Evolutionary conservation across 2,888 invertebrate species (phyloP), one percentile per base, ranked within the genome.

Genomic region (Frankliniella intonsa): DNA sequence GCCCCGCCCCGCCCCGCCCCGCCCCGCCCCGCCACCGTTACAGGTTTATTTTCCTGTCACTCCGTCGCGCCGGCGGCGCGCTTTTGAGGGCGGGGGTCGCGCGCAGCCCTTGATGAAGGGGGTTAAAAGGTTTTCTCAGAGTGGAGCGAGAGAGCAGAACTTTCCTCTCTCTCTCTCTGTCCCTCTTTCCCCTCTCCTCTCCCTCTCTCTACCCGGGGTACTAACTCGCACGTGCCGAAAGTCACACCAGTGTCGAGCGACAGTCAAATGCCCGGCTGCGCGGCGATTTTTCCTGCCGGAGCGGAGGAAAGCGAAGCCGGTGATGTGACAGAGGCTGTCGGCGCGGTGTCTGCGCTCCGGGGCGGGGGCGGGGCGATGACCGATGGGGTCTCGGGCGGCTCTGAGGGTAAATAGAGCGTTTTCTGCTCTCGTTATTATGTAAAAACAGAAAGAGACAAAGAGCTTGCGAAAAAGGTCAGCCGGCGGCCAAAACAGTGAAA

Each of bases 401-500:
- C 38, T 38, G 38, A 38, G 38, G 38, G n/a, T 62, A 62, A 62
- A 62, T 62, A 62, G 62, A 62, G 69, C 69, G 25, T n/a, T 12
- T 25, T 1, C 69, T 62, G 25, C 69, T 25, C 69, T 25, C 25
- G 11, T 76, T 25, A 76, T 25, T 76, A 76, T 76, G 69, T 25
- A 76, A 76, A 69, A 62, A 62, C 62, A 25, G 22, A 69, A 76
- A 76, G 22, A 22, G 69, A 69, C 19, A 69, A 69, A 22, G 69
- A n/a, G 62, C 14, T 17, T 14, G 62, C 62, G 62, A 62, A 17
- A 62, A 62, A 62, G 17, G 62, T 7, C 17, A 76, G 25, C n/a
- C 55, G 69, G 69, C 62, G 62, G 69, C 69, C 69, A 76, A 76
- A 69, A 76, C 69, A 76, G 22, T 76, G 69, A 25, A 25, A 76